These are phyloP conservation scores for Malacoctenus gilli DNA, from an alignment of 2,797 vertebrate genomes.

Conservation along the genomic window DNA sequence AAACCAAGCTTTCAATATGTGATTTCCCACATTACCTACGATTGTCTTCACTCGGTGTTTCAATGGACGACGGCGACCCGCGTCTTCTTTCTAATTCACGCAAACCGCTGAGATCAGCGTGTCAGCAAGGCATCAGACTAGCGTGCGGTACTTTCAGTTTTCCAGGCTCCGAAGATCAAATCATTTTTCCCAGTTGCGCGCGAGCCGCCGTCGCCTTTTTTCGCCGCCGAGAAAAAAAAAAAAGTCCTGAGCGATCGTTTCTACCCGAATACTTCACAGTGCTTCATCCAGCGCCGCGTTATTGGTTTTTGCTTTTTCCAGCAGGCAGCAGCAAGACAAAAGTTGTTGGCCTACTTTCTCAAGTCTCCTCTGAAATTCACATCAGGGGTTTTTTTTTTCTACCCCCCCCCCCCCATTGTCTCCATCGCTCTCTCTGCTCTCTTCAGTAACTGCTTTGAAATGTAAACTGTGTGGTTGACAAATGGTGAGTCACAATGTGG, in stretches of 20 bases:
- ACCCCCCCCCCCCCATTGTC: conserved; percentile 1
- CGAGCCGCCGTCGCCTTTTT: too few relatives aligned
- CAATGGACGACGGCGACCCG: too few relatives aligned
- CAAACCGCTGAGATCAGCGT: too few relatives aligned
- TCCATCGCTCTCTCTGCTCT: conserved; percentile 19
- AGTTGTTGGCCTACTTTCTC: conserved; percentile 43
- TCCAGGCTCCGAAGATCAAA: too few relatives aligned
- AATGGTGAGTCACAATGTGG: conserved; percentile 78
- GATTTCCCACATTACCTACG: too few relatives aligned
- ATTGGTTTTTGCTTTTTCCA: conserved; percentile 16
- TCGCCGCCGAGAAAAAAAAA: not conserved
- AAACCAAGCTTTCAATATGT: too few relatives aligned
- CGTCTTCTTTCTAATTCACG: too few relatives aligned
- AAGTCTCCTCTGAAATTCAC: conserved; percentile 20
- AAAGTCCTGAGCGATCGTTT: not conserved
- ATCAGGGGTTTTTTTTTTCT: not conserved
- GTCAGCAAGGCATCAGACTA: too few relatives aligned
- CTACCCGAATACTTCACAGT: too few relatives aligned
- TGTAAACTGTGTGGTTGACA: conserved; percentile 69
- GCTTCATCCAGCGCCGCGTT: not conserved
- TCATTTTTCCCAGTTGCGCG: too few relatives aligned
- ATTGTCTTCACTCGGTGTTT: too few relatives aligned
- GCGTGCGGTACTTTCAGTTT: too few relatives aligned
- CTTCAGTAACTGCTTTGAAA: conserved; percentile 63
- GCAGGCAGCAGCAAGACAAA: conserved; percentile 15